Evolutionary conservation across 2,113 vertebrate species (phyloP), one percentile per base, ranked within the genome.

Genomic region (Alces alces): DNA sequence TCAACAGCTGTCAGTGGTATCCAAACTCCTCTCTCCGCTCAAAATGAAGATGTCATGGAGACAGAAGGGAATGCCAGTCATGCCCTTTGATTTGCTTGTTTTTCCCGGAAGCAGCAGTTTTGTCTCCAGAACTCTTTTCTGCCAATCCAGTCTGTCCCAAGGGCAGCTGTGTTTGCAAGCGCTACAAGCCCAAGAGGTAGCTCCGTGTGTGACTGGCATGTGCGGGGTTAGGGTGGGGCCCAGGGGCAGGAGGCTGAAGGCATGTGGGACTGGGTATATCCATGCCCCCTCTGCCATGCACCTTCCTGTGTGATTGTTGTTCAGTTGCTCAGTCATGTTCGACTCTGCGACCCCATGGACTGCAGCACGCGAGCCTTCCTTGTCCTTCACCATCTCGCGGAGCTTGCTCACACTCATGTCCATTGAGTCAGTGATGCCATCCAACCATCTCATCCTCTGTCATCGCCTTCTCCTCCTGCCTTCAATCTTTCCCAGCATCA

Each of bases 31-130:
- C 82, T 55, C 43, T 57, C 70, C 78, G 57, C 73, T 83, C 84
- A 39, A 27, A 91, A 96, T 93, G 70, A 97, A 97, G 94, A 95
- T 23, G 45, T 96, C 91, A 73, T 19, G 11, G 83, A n/a, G 73
- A 50, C 64, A 76, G 91, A 58, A 93, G 93, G 76, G 50, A 50
- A 70, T 25, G 83, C 66, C 89, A 70, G 64, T 28, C 52, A 4
- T 66, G 93, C 30, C 66, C 86, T 97, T 91, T 89, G 86, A 60
- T 96, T 27, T 39, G 60, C 89, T 86, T 55, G 30, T 21, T 91
- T 96, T 84, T 61, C 54, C 43, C 43, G 79, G 83, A 52, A 91
- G 64, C 39, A 91, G 50, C 16, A 54, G 30, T 61, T 96, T 95
- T 86, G 50, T 64, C 43, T 82, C 28, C 43, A 19, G 58, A n/a